Percentiles rank a stretch among this genome's conserved stretches.
Evolutionary conservation across 2,113 vertebrate species (phyloP).

Genomic region (Misgurnus mizolepis): DNA sequence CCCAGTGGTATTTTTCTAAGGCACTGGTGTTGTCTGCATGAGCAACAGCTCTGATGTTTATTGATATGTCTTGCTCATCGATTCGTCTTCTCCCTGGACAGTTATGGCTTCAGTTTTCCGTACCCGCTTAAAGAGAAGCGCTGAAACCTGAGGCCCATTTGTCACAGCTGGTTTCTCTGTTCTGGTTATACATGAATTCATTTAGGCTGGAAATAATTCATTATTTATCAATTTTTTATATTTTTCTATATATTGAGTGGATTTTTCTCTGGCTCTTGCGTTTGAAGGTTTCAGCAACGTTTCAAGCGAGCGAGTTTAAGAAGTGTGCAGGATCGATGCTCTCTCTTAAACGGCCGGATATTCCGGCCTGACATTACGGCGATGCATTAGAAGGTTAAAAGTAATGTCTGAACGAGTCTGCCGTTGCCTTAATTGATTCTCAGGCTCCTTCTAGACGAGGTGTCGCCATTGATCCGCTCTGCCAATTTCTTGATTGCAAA

Average conservation of each 20-base stretch:
- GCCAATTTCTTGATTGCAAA: conserved; percentile 78
- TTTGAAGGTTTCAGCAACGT: conserved; percentile 62
- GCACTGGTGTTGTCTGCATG: conserved; percentile 25
- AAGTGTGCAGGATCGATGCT: conserved; percentile 68
- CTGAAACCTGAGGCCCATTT: conserved; percentile 32
- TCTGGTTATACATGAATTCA: conserved; percentile 15
- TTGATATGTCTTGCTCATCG: conserved; percentile 52
- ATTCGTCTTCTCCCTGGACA: conserved; percentile 34
- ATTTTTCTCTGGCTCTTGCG: conserved; percentile 53
- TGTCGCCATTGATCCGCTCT: conserved; percentile 69
- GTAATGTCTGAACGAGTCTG: conserved; percentile 70
- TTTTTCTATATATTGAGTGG: background rate
- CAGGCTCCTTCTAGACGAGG: conserved; percentile 62
- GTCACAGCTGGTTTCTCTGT: conserved; percentile 4
- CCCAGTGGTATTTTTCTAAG: conserved; percentile 50
- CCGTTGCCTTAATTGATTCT: conserved; percentile 73
- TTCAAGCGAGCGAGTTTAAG: conserved; percentile 50
- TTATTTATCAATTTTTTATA: conserved; percentile 4
- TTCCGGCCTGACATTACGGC: conserved; percentile 57
- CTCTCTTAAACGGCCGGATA: conserved; percentile 64
- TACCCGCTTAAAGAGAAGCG: conserved; percentile 18
- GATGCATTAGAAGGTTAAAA: conserved; percentile 81
- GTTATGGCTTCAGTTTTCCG: conserved; percentile 43
- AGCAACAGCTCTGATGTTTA: conserved; percentile 48
- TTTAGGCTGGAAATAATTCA: conserved; percentile 16